Base-by-base conservation (phyloP, 2,888 invertebrate genomes). In the Microchrysa polita region DNA sequence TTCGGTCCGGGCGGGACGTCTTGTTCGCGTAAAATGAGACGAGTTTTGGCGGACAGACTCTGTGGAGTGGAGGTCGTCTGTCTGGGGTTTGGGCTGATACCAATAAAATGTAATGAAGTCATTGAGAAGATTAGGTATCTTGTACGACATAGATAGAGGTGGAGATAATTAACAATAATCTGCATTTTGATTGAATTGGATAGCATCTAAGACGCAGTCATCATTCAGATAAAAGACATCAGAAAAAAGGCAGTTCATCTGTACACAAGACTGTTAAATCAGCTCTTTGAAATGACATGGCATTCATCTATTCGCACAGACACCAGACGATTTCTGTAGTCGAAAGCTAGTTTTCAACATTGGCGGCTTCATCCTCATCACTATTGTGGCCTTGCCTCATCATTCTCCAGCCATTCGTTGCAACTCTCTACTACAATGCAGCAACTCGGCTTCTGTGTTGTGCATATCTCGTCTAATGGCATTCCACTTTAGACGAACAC, bases 241-340 rank as follows among this genome's bases (percentile, higher is more conserved):
- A 12, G 12, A 48, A 48, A 48, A 48, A 48, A 48, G 12, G 52
- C 22, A 48, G 34, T 44, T 44, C 57, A 20, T 57, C 73, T 20
- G n/a, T n/a, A n/a, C n/a, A 65, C 57, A 65, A 65, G 34, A 40
- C 42, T 40, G 9, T 18, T 9, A 20, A 69, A 69, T 55, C 42
- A 69, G 40, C 55, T 69, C 69, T 34, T 34, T 7, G 27, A 7
- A 34, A 34, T 34, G 27, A 55, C 27, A 57, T 34, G 48, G 69
- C 69, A 69, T 69, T 69, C 69, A 69, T 69, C 20, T 23, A 40
- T 69, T 69, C 69, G n/a, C n/a, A 69, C 18, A 23, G 65, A 48
- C 20, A 12, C 53, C 27, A 34, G 27, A 16, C 69, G 57, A 69
- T 69, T 69, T 42, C 18, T 55, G 42, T 42, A 18, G 20, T 20